phyloP scores from a whole-genome alignment of 2,113 vertebrate species.

The Saccopteryx leptura region DNA sequence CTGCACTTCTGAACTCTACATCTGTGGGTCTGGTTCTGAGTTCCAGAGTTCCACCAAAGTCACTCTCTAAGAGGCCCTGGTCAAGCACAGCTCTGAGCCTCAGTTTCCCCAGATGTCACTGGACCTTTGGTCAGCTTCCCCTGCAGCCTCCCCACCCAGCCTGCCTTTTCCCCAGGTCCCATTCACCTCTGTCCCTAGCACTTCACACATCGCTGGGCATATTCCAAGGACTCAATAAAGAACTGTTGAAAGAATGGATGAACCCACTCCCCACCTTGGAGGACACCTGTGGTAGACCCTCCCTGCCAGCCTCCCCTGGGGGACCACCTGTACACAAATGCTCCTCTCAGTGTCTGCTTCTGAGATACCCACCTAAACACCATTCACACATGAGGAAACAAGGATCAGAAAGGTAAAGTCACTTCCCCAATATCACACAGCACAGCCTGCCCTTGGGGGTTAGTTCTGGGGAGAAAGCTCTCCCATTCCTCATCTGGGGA shows the following conservation, averaged over 20 bases:
- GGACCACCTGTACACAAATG: not conserved
- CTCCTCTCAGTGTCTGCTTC: not conserved
- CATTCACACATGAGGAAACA: not conserved
- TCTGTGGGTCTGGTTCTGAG: not conserved
- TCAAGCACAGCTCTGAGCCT: not conserved
- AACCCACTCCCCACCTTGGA: not conserved
- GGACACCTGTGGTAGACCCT: not conserved
- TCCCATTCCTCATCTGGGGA: not conserved
- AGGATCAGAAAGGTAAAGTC: constrained; percentile 2
- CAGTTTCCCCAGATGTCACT: not conserved
- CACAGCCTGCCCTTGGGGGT: not conserved
- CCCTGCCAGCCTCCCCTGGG: not conserved
- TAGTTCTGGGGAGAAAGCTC: not conserved
- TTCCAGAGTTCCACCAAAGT: not conserved
- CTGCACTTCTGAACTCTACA: not conserved
- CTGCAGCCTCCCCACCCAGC: not conserved
- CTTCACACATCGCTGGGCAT: too few relatives aligned
- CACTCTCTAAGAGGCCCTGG: not conserved
- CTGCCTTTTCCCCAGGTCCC: not conserved
- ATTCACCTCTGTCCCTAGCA: not conserved
- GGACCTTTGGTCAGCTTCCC: not conserved
- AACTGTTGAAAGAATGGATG: not conserved
- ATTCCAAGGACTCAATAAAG: not conserved
- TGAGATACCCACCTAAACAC: not conserved
- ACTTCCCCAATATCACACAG: not conserved